Evolutionary conservation across 2,888 invertebrate genomes (phyloP).

Genomic region (Acanthosepion pharaonis): DNA sequence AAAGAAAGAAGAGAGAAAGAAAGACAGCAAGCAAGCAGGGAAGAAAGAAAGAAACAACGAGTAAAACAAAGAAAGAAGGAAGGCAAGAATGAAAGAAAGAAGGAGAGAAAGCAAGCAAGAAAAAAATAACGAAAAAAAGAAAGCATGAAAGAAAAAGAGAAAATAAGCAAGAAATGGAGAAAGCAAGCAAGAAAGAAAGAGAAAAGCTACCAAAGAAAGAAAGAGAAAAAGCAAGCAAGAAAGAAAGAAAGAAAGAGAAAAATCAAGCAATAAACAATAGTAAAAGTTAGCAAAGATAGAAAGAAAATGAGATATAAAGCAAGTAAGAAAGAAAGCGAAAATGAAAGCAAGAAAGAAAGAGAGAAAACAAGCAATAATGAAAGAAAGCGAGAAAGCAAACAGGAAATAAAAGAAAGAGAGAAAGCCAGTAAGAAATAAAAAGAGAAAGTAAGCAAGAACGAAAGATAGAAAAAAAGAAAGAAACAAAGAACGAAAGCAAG

Average conservation of each 20-base stretch:
- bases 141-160: background rate
- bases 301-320: background rate
- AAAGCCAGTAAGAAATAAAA: background rate
- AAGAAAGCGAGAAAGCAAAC: background rate
- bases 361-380: background rate
- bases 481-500: no score
- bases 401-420: no score
- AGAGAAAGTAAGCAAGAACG: no score
- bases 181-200: no score
- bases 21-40: no score
- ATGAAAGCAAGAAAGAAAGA: background rate
- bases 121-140: no score
- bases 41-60: no score
- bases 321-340: background rate
- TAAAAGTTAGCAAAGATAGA: background rate
- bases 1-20: no score
- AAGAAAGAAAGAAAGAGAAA: background rate
- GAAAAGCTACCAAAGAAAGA: background rate
- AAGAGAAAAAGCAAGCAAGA: background rate
- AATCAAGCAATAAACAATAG: background rate
- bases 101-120: no score
- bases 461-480: no score
- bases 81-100: background rate
- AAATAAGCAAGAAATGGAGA: background rate
- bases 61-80: no score